Evolutionary conservation across 2,797 vertebrate genomes (phyloP), one percentile per base, ranked within the genome.

Genomic region (Galaxias olidus): DNA sequence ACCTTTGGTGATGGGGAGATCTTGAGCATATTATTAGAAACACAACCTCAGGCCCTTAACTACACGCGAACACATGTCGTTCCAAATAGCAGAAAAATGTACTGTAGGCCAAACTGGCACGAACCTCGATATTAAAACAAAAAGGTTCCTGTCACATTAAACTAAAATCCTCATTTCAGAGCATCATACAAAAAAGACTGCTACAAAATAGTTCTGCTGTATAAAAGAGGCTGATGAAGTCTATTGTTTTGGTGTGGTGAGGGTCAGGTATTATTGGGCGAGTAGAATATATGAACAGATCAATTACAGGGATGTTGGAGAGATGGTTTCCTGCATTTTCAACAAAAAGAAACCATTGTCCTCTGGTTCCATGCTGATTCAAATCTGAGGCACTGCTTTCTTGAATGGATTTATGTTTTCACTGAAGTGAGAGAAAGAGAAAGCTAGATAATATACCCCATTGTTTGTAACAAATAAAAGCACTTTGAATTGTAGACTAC

Each of bases 371-470:
- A 91, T 79, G 75, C 93, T 90, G 77, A 94, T 91, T 84, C 81
- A 91, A 88, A 95, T 93, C 81, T 91, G 93, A 95, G 96, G 94
- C 90, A 92, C 93, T 65, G 86, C 84, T 90, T 93, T 92, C 54
- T 72, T 61, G 69, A 90, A 89, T 46, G 88, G 89, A 88, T 90
- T 90, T 87, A 76, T 90, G 79, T 93, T 88, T 81, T 93, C 92
- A 90, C 95, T 96, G 80, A 17, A 75, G 30, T 30, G 30, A 10
- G 0, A 85, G 59, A 73, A 48, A 61, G 14, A 73, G 8, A 12
- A 1, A n/a, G 43, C n/a, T 41, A 4, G 54, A 52, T 17, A 30
- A 10, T 12, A 14, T 17, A 40, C 4, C 9, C 4, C n/a, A 19
- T 14, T 10, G 1, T n/a, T 9, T 20, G 5, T n/a, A 20, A 47